Evolutionary conservation across 2,888 invertebrate species (phyloP), one percentile per base, ranked within the genome.

Genomic region (Eilema sororculum): DNA sequence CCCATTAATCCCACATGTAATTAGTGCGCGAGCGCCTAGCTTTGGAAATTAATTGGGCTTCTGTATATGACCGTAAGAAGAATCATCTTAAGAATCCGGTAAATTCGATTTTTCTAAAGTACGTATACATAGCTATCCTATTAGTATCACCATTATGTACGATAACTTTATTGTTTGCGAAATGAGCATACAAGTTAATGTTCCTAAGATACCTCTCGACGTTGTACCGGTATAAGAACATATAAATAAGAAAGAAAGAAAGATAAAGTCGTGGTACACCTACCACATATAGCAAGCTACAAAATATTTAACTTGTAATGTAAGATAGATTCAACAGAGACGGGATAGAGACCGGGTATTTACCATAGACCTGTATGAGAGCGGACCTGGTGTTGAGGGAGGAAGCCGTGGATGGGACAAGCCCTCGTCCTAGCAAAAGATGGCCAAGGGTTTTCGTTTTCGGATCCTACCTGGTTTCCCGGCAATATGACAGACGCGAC

Each of bases 1-100:
- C 69, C 64, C 67, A 71, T 73, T 58, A 74, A 76, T 72, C 78
- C 78, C 81, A 82, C 82, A 74, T 75, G 41, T 76, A 72, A 82
- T 82, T 78, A 80, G 65, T 63, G 33, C 33, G 60, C 67, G 52
- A 59, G 37, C 60, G 58, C 52, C n/a, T n/a, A n/a, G n/a, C 52
- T 33, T 77, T 63, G 64, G 64, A 61, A 65, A 72, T 73, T 63
- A 67, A 80, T 73, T n/a, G 65, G 65, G 72, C 71, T 73, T 73
- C 71, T 60, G 67, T 13, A 69, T 62, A 68, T 78, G 63, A 72
- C 33, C 72, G 62, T 71, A 68, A 70, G 58, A 58, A 59, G 65
- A 52, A 58, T n/a, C 30, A 24, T 20, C 20, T 46, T 46, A 13
- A 52, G 41, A 28, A 46, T 28, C 25, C 4, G 16, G 41, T 46